These are phyloP conservation scores for Camarhynchus parvulus DNA, from an alignment of 2,113 vertebrate species.

Conservation along the genomic window DNA sequence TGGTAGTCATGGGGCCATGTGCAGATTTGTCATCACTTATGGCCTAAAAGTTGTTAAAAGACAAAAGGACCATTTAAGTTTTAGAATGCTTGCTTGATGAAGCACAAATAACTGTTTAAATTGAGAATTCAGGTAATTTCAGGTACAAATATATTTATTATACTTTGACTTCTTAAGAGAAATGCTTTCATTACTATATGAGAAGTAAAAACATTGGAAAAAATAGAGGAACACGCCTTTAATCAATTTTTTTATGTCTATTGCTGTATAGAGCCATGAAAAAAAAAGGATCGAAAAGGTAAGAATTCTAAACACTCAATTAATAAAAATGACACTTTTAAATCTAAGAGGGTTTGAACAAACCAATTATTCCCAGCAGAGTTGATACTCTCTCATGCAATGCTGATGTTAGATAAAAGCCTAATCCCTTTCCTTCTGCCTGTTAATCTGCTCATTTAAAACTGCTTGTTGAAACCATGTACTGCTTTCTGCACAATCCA, in stretches of 20 bases:
- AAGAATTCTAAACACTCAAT: neutral
- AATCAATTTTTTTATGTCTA: neutral
- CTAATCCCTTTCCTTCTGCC: neutral
- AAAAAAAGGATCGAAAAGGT: neutral
- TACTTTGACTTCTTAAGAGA: neutral
- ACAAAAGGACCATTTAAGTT: neutral
- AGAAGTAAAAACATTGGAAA: neutral
- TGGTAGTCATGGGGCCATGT: neutral
- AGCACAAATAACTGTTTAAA: neutral
- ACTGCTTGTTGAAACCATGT: neutral
- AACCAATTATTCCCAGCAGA: slow-evolving; percentile 12
- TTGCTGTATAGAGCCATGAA: neutral
- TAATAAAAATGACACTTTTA: slow-evolving; percentile 9
- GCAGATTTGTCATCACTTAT: neutral
- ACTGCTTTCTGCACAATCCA: neutral
- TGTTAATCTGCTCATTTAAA: neutral
- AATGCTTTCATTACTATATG: neutral
- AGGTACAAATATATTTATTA: neutral
- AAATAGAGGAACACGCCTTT: neutral
- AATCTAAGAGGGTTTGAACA: slow-evolving; percentile 4
- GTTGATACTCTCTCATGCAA: neutral
- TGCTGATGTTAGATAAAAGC: neutral
- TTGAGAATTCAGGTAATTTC: neutral
- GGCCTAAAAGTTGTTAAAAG: neutral
- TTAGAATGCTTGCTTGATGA: neutral